Evolutionary conservation across 2,888 invertebrate species (phyloP).

Genomic region (Amblyjoppa fuscipennis): DNA sequence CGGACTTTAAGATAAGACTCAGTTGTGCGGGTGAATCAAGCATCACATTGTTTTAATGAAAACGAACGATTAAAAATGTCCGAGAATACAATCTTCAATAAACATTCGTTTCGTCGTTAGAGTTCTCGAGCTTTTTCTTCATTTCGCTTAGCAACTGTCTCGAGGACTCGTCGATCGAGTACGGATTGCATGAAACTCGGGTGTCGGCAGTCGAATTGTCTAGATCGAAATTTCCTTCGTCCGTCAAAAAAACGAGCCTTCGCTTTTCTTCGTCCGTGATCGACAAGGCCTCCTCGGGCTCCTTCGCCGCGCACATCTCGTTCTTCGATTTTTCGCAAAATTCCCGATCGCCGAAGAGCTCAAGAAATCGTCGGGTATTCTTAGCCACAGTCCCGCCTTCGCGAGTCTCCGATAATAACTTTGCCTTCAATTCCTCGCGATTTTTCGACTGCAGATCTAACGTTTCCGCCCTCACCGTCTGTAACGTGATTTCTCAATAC

Average conservation of each 20-base stretch:
- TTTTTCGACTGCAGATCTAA: slow-evolving; percentile 68
- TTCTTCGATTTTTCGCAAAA: not conserved
- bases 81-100: slow-evolving; percentile 17
- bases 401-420: slow-evolving; percentile 58
- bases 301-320: not conserved
- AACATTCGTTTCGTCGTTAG: slow-evolving; percentile 1
- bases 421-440: slow-evolving; percentile 70
- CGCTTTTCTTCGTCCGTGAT: slow-evolving; percentile 27
- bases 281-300: not conserved
- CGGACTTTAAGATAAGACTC: not conserved
- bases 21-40: not conserved
- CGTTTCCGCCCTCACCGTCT: slow-evolving; percentile 73
- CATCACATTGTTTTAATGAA: not conserved
- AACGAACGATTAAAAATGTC: slow-evolving; percentile 10
- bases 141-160: slow-evolving; percentile 6
- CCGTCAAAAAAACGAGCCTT: not conserved
- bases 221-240: not conserved
- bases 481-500: not conserved
- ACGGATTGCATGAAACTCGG: not conserved
- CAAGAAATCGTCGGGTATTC: slow-evolving; percentile 72
- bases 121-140: not conserved
- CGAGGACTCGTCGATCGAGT: slow-evolving; percentile 20
- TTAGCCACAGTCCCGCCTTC: slow-evolving; percentile 67
- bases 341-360: slow-evolving; percentile 43
- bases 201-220: not conserved